A percentile compares a stretch with the other conserved stretches of the same genome.
These are phyloP conservation scores for Acrobeloides nanus DNA, from an alignment of 2,888 invertebrate species.

Conservation along the genomic window DNA sequence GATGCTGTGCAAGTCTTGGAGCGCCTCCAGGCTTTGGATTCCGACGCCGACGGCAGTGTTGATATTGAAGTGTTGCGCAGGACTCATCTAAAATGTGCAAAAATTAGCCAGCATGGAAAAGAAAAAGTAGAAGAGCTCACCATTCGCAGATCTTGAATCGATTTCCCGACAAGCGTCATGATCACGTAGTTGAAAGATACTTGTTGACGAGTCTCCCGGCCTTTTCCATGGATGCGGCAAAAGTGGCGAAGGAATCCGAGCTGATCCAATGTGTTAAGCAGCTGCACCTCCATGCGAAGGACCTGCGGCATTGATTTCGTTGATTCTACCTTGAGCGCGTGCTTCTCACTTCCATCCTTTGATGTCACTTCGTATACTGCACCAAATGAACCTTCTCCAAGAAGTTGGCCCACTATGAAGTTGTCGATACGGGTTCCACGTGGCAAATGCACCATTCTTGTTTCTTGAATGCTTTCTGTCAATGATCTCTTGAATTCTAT, in stretches of 20 bases:
- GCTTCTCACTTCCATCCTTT: too few species aligned
- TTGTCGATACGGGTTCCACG: too few species aligned
- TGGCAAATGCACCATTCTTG: too few species aligned
- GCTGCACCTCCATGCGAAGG: conserved; percentile 13
- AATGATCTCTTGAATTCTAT: too few species aligned
- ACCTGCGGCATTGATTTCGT: too few species aligned
- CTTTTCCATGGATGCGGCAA: conserved; percentile 23
- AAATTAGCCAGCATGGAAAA: conserved; percentile 1
- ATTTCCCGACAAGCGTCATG: conserved; percentile 23
- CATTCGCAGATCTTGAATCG: conserved; percentile 9
- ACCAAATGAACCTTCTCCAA: too few species aligned
- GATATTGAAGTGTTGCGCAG: conserved; percentile 21
- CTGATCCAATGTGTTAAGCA: conserved; percentile 3
- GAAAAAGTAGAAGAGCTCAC: background rate
- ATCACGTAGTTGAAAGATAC: conserved; percentile 23
- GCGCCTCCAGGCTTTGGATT: conserved; percentile 36
- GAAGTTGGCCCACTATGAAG: too few species aligned
- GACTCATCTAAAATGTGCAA: conserved; percentile 15
- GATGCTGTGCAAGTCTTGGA: conserved; percentile 26
- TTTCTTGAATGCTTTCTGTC: too few species aligned
- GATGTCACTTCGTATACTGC: too few species aligned
- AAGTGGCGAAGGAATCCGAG: conserved; percentile 12
- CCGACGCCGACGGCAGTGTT: conserved; percentile 37
- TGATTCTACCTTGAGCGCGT: too few species aligned
- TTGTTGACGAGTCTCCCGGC: conserved; percentile 7